Percentiles rank a stretch among this genome's conserved stretches.
These are phyloP conservation scores for Whitmania pigra DNA, from an alignment of 1,140 invertebrate species.

Conservation along the genomic window DNA sequence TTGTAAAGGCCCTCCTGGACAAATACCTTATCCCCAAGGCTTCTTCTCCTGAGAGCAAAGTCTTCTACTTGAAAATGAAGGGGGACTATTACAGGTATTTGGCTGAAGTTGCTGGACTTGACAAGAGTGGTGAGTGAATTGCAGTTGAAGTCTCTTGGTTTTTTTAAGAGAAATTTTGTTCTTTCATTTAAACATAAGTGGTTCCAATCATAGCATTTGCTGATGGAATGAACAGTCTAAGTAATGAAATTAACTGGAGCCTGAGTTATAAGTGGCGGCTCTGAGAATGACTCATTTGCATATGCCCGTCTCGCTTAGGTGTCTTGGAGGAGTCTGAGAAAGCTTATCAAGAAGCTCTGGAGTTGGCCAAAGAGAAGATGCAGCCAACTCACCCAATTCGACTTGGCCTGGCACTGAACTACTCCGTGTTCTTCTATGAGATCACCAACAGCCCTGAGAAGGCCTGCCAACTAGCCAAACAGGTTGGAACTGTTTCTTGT, in stretches of 20 bases:
- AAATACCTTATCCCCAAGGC: slow-evolving; percentile 93
- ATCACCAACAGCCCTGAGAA: slow-evolving; percentile 85
- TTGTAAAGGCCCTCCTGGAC: slow-evolving; percentile 61
- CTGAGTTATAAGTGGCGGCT: no score
- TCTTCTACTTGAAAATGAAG: slow-evolving; percentile 99
- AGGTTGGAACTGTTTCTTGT: slow-evolving; percentile 45
- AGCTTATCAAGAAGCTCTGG: slow-evolving; percentile 91
- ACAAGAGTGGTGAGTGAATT: slow-evolving; percentile 70
- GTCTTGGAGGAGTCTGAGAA: slow-evolving; percentile 48
- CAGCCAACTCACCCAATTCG: slow-evolving; percentile 80
- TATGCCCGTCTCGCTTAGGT: slow-evolving; percentile 10
- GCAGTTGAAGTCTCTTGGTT: no score
- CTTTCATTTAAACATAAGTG: not conserved
- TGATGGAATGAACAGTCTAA: no score
- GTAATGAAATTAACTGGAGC: no score
- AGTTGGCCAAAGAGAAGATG: slow-evolving; percentile 89
- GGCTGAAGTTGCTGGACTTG: slow-evolving; percentile 91
- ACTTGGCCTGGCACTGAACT: slow-evolving; percentile 79
- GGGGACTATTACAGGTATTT: slow-evolving; percentile 98
- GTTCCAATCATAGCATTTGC: no score
- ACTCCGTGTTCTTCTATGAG: slow-evolving; percentile 96
- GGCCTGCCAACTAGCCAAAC: slow-evolving; percentile 50
- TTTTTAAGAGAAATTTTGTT: not conserved
- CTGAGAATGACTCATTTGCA: no score
- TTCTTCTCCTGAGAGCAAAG: slow-evolving; percentile 90